phyloP scores from a whole-genome alignment of 2,888 invertebrate species.

The Lacanobia wlatinum region DNA sequence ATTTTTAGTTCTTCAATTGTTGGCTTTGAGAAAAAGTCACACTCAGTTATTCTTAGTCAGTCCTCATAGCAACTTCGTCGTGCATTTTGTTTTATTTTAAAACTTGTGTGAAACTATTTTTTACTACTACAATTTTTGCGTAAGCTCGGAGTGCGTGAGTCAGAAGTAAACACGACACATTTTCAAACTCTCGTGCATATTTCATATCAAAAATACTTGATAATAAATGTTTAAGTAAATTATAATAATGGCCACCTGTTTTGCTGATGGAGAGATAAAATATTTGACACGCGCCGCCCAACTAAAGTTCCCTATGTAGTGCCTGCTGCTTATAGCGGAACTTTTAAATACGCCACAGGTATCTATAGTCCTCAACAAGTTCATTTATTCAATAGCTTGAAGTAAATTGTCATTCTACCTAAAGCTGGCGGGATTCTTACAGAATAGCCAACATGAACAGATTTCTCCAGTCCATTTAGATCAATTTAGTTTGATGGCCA shows the following conservation, averaged over 20 bases:
- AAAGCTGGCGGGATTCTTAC: too few relatives aligned
- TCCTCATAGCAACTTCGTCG: conserved; percentile 25
- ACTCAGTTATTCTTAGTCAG: conserved; percentile 33
- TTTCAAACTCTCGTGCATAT: conserved; percentile 44
- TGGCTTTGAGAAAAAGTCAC: background rate
- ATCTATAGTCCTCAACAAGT: background rate
- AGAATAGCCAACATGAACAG: background rate
- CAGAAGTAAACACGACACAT: conserved; percentile 57
- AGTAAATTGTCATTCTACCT: background rate
- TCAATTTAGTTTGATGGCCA: background rate
- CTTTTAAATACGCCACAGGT: background rate
- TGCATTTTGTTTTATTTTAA: conserved; percentile 48
- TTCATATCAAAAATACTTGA: conserved; percentile 52
- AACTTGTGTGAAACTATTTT: conserved; percentile 38
- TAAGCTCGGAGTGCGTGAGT: conserved; percentile 41
- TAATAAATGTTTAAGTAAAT: conserved; percentile 57
- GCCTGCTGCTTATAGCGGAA: background rate
- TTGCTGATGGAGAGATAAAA: conserved; percentile 20
- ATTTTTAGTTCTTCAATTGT: background rate
- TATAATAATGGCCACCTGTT: conserved; percentile 47
- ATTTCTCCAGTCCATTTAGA: background rate
- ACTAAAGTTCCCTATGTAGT: background rate
- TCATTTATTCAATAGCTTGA: too few relatives aligned
- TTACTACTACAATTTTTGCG: conserved; percentile 53
- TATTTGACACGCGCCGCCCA: background rate